Conservation (phyloP, 37 sponge, comb jelly and placozoan species). For the Agelas oroides region DNA sequence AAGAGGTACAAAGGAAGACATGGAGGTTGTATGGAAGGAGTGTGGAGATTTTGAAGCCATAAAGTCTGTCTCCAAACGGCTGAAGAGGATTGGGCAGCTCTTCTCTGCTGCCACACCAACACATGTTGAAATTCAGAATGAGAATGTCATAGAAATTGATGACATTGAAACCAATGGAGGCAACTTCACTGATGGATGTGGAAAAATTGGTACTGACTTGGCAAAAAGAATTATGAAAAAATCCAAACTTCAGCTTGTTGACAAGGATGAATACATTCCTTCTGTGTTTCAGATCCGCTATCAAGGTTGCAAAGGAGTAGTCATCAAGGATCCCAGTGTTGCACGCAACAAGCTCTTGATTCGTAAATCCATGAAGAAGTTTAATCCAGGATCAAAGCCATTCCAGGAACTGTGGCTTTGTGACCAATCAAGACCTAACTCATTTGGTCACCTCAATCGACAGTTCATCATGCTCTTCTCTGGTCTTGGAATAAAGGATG, state of each 20-base stretch:
- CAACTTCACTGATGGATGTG: slow-evolving; percentile 91
- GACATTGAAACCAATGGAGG: slow-evolving; percentile 57
- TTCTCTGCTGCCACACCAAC: slow-evolving; percentile 73
- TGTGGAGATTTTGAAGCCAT: slow-evolving; percentile 61
- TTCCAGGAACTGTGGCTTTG: slow-evolving; percentile 68
- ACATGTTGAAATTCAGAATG: slow-evolving; percentile 34
- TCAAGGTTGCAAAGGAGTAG: slow-evolving; percentile 83
- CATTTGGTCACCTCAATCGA: slow-evolving; percentile 78
- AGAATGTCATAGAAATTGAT: slow-evolving; percentile 28
- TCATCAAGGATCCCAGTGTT: slow-evolving; percentile 46
- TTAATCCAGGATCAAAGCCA: slow-evolving; percentile 59
- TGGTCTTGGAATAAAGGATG: slow-evolving; percentile 77
- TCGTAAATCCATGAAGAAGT: slow-evolving; percentile 82
- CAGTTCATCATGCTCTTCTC: slow-evolving; percentile 86
- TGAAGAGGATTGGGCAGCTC: slow-evolving; percentile 83
- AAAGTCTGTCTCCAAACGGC: slow-evolving; percentile 56
- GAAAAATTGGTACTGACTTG: slow-evolving; percentile 45
- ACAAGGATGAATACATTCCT: slow-evolving; percentile 51
- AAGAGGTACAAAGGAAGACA: slow-evolving; percentile 37
- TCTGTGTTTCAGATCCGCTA: slow-evolving; percentile 83
- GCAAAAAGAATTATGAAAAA: slow-evolving; percentile 43
- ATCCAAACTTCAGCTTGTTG: not conserved
- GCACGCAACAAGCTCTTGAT: slow-evolving; percentile 38
- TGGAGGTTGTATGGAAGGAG: slow-evolving; percentile 33
- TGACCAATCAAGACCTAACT: slow-evolving; percentile 75